Evolutionary conservation across 2,113 vertebrate species (phyloP).

Genomic region (Anhinga rufa): DNA sequence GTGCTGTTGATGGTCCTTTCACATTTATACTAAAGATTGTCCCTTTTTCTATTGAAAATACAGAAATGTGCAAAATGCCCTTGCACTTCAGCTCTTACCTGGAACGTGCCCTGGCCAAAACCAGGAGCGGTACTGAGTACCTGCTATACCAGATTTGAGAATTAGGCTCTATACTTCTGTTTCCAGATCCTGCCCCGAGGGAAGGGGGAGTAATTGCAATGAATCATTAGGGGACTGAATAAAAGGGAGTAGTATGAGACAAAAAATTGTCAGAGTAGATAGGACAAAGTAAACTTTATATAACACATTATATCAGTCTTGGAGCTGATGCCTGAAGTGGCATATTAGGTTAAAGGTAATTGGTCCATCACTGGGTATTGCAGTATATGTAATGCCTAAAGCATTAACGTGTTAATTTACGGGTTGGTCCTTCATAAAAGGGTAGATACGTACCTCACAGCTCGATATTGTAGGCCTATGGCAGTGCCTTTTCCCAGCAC

Average conservation of each 20-base stretch:
- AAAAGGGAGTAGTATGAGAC: not conserved
- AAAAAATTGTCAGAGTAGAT: not conserved
- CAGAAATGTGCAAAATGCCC: not conserved
- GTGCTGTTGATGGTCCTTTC: not conserved
- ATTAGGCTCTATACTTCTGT: not conserved
- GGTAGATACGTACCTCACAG: not conserved
- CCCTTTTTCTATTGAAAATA: not conserved
- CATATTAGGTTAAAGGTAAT: not conserved
- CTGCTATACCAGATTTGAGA: not conserved
- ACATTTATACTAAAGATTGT: not conserved
- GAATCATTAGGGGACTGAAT: not conserved
- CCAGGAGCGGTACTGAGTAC: not conserved
- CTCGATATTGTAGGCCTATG: rapidly evolving
- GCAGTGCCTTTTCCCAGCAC: not conserved
- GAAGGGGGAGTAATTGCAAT: not conserved
- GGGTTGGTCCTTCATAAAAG: not conserved
- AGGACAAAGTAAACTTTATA: not conserved
- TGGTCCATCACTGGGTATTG: not conserved
- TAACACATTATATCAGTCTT: not conserved
- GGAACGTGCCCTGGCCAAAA: not conserved
- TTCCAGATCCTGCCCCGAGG: not conserved
- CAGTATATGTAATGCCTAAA: not conserved
- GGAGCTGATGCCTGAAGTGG: not conserved
- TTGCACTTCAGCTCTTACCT: not conserved
- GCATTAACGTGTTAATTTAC: not conserved